phyloP scores from a whole-genome alignment of 2,113 vertebrate genomes.

The Poicephalus gulielmi region DNA sequence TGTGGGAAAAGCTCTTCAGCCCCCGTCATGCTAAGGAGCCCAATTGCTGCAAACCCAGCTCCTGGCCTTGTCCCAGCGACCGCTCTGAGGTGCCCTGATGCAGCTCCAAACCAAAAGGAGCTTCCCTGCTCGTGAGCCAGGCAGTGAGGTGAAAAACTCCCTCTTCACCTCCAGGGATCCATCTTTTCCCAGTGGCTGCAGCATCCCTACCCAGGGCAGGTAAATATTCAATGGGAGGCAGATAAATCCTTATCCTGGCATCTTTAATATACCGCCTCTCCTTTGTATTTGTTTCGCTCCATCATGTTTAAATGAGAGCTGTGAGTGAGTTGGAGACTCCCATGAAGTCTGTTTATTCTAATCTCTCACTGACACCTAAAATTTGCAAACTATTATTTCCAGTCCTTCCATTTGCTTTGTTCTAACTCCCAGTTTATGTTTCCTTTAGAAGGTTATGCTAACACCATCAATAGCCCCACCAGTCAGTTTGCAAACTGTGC shows the following conservation, averaged over 20 bases:
- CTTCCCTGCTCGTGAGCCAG: background rate
- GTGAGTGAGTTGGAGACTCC: background rate
- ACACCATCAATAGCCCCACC: background rate
- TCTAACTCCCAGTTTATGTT: background rate
- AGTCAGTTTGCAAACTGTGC: background rate
- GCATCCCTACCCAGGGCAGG: background rate
- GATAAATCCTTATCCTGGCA: background rate
- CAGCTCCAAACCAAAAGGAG: background rate
- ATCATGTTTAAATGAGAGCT: accelerated
- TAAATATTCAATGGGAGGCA: accelerated
- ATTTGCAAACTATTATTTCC: background rate
- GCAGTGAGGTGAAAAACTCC: accelerated
- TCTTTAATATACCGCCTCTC: background rate
- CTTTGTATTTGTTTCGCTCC: accelerated
- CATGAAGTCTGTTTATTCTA: background rate
- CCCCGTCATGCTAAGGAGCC: accelerated
- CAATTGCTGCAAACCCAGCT: background rate
- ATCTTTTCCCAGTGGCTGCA: background rate
- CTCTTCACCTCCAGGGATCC: accelerated
- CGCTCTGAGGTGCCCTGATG: background rate
- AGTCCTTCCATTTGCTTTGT: background rate
- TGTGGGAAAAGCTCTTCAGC: background rate
- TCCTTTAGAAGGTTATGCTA: background rate
- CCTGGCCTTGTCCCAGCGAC: background rate
- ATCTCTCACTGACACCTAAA: background rate